A percentile compares a stretch with the other conserved stretches of the same genome.
Evolutionary conservation across 1,140 invertebrate species (phyloP).

Genomic region (Bombus waltoni): DNA sequence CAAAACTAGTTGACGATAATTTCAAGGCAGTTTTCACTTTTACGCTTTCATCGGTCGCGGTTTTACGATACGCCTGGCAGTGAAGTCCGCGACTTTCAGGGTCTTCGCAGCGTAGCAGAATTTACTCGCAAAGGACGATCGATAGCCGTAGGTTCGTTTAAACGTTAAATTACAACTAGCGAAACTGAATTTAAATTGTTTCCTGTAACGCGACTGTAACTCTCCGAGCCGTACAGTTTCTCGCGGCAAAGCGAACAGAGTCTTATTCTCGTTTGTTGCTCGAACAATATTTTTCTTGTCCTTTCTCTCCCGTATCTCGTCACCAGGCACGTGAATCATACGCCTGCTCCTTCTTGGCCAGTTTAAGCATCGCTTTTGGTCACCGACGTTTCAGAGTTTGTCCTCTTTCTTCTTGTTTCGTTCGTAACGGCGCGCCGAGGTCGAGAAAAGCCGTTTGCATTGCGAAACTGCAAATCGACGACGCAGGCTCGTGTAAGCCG

Average conservation of each 20-base stretch:
- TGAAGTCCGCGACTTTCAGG: no score
- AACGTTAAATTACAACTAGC: conserved; percentile 2
- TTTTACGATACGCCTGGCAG: not conserved
- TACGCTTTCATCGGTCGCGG: not conserved
- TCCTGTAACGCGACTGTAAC: not conserved
- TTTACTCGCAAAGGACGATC: not conserved
- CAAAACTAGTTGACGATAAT: not conserved
- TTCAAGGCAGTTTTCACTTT: not conserved
- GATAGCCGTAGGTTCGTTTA: not conserved
- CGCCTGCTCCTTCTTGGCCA: not conserved
- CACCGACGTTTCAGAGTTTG: conserved; percentile 3
- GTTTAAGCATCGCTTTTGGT: not conserved
- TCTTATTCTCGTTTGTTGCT: not conserved
- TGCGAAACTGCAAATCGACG: not conserved
- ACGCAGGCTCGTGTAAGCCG: conserved; percentile 9
- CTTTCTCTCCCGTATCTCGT: not conserved
- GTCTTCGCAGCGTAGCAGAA: not conserved
- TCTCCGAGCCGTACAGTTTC: not conserved
- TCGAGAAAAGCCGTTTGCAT: conserved; percentile 1
- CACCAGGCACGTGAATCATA: not conserved
- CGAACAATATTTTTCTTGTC: not conserved
- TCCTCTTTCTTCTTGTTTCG: not conserved
- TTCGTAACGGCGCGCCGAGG: not conserved
- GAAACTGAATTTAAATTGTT: not conserved
- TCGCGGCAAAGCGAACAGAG: no score